Evolutionary conservation across 2,113 vertebrate genomes (phyloP).

Genomic region (Pangasianodon hypophthalmus): DNA sequence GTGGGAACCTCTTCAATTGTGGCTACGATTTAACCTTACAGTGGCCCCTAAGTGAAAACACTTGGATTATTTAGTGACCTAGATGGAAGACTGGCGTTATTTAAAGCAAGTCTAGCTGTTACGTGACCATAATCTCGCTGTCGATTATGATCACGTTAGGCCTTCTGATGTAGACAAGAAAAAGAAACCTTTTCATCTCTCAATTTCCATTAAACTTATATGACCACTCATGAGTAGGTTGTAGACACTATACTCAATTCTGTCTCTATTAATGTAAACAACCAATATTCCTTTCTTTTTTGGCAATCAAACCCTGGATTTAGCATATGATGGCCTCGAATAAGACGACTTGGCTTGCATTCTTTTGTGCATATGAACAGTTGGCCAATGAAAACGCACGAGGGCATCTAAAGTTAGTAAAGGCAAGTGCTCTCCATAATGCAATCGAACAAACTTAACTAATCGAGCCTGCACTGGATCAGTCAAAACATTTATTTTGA

Average conservation of each 20-base stretch:
- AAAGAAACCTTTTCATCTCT: not conserved
- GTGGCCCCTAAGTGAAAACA: not conserved
- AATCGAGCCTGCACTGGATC: not conserved
- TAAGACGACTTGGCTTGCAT: not conserved
- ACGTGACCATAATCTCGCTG: not conserved
- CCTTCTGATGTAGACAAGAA: not conserved
- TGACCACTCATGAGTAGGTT: not conserved
- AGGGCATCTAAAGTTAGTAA: not conserved
- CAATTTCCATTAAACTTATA: not conserved
- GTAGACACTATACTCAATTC: not conserved
- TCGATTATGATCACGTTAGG: not conserved
- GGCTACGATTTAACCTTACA: not conserved
- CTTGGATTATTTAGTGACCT: not conserved
- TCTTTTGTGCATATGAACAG: not conserved
- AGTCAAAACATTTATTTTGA: not conserved
- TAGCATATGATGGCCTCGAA: not conserved
- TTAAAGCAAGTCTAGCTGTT: not conserved
- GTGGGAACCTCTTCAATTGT: slow-evolving; percentile 2
- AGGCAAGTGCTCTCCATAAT: not conserved
- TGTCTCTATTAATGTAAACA: not conserved
- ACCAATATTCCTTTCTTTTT: not conserved
- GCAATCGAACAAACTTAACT: not conserved
- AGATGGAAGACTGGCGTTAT: not conserved
- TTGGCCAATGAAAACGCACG: not conserved
- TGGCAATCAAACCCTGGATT: not conserved